These are phyloP conservation scores for Protophormia terraenovae DNA, from an alignment of 2,888 invertebrate species.

Conservation along the genomic window DNA sequence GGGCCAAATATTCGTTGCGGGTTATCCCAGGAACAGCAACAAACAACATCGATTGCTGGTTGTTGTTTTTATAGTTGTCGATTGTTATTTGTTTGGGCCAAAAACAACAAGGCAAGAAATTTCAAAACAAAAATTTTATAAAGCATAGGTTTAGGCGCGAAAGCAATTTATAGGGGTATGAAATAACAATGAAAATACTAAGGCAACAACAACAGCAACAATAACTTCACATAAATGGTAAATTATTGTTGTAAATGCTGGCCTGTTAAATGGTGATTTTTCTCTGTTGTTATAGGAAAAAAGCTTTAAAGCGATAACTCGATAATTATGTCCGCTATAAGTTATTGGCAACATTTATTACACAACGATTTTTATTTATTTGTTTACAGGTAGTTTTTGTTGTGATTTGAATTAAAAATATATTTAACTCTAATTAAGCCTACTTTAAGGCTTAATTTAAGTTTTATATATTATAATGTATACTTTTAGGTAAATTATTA, in stretches of 20 bases:
- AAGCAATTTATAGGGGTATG: constrained; percentile 57
- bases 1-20: constrained; percentile 78
- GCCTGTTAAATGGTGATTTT: background rate
- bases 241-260: constrained; percentile 33
- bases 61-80: constrained; percentile 32
- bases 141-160: constrained; percentile 70
- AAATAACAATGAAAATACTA: constrained; percentile 27
- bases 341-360: constrained; percentile 82
- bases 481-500: constrained; percentile 4
- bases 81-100: constrained; percentile 61
- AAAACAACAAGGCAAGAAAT: background rate
- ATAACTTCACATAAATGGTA: background rate
- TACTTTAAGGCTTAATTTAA: constrained; percentile 3
- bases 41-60: constrained; percentile 53
- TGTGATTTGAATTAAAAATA: too few species aligned
- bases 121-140: constrained; percentile 73
- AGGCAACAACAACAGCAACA: constrained; percentile 2
- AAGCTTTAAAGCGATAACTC: constrained; percentile 80
- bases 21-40: constrained; percentile 71
- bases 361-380: constrained; percentile 2
- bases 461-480: background rate
- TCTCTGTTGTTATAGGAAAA: background rate
- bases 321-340: constrained; percentile 82
- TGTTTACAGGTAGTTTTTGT: too few species aligned
- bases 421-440: constrained; percentile 34